These are phyloP conservation scores for Synergus japonicus DNA, from an alignment of 2,888 invertebrate genomes.

Conservation along the genomic window DNA sequence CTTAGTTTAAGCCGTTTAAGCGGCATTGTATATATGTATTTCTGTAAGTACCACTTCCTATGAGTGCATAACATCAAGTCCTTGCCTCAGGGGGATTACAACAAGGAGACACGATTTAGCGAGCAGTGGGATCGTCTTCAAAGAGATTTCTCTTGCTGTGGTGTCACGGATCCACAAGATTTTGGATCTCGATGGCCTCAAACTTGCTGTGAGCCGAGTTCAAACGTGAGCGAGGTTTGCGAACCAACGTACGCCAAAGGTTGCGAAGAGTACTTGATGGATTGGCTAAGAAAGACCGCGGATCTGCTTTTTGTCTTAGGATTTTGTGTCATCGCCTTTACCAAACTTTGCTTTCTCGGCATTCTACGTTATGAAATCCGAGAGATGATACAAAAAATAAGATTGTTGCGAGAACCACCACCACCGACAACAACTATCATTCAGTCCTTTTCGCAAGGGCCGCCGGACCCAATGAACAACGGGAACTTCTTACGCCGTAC, in stretches of 20 bases:
- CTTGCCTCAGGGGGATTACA: conserved; percentile 83
- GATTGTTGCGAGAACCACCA: conserved; percentile 81
- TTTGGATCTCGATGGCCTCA: conserved; percentile 71
- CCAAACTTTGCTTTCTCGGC: conserved; percentile 92
- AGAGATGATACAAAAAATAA: conserved; percentile 95
- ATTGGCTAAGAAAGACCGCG: conserved; percentile 88
- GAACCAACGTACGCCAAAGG: conserved; percentile 77
- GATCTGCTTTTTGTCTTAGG: conserved; percentile 90
- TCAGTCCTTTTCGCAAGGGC: conserved; percentile 67
- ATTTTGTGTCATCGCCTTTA: conserved; percentile 92
- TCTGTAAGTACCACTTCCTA: not conserved
- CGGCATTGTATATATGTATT: not conserved
- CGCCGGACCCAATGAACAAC: conserved; percentile 67
- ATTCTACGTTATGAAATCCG: conserved; percentile 92
- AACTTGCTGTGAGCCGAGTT: conserved; percentile 68
- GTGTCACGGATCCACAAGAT: conserved; percentile 83
- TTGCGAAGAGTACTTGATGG: conserved; percentile 86
- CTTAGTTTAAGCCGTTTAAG: not conserved
- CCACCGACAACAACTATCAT: conserved; percentile 67
- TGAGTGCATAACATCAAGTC: not conserved
- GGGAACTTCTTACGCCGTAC: conserved; percentile 66
- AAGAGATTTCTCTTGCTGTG: conserved; percentile 87
- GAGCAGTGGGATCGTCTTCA: conserved; percentile 89
- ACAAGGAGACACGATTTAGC: conserved; percentile 85
- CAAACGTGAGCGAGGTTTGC: conserved; percentile 66